phyloP scores from a whole-genome alignment of 1,140 invertebrate species.

The Bicyclus anynana region DNA sequence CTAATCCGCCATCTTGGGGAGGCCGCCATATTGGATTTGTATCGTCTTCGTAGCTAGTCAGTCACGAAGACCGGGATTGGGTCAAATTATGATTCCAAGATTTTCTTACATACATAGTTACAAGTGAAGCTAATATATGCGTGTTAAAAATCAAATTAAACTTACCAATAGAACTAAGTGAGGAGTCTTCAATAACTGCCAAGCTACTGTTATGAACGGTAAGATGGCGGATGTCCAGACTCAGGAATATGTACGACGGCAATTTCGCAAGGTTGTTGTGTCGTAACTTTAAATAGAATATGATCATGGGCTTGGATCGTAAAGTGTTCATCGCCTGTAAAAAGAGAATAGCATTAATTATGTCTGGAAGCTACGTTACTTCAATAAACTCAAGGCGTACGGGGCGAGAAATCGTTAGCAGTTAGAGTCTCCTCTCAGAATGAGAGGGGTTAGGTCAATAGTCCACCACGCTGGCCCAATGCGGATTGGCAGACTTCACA shows the following conservation, averaged over 20 bases:
- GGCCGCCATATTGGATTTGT: no score
- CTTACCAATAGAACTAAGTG: slow-evolving; percentile 89
- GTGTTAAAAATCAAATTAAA: background rate
- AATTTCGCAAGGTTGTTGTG: slow-evolving; percentile 90
- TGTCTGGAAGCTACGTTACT: no score
- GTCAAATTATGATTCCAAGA: no score
- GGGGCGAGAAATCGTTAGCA: no score
- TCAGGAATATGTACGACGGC: slow-evolving; percentile 90
- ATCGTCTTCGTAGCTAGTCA: no score
- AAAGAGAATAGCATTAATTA: background rate
- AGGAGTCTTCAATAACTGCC: slow-evolving; percentile 90
- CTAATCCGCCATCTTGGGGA: no score
- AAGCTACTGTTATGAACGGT: slow-evolving; percentile 92
- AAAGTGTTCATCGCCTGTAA: slow-evolving; percentile 84
- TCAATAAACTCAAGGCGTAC: background rate
- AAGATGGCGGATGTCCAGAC: slow-evolving; percentile 90
- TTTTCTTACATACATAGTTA: background rate
- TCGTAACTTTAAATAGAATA: slow-evolving; percentile 90
- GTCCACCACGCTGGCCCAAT: no score
- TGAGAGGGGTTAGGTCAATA: no score
- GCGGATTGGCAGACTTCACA: no score
- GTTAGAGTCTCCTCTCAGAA: no score
- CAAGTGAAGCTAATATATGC: background rate
- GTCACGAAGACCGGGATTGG: no score
- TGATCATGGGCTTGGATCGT: slow-evolving; percentile 85